These are phyloP conservation scores for Gadopsis marmoratus DNA, from an alignment of 2,797 vertebrate genomes.

Conservation along the genomic window DNA sequence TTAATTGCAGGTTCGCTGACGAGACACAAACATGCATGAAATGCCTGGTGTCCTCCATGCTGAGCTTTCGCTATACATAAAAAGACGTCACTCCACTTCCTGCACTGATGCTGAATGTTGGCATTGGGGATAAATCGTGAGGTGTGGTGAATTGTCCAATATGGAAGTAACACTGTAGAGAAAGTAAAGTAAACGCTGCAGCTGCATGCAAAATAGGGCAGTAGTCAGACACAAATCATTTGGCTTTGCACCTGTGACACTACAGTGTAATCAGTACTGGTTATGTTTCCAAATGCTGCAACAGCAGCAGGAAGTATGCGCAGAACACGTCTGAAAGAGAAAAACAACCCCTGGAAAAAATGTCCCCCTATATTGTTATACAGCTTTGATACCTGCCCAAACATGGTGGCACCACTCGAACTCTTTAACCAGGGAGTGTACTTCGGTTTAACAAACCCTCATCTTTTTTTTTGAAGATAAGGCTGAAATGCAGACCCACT, in stretches of 20 bases:
- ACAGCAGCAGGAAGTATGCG: too few relatives aligned
- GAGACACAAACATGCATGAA: too few relatives aligned
- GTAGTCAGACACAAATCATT: too few relatives aligned
- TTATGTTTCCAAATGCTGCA: neutral
- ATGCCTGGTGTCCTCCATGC: too few relatives aligned
- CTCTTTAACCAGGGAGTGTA: conserved; percentile 18
- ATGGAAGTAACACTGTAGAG: too few relatives aligned
- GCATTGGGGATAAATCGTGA: neutral
- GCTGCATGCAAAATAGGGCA: neutral
- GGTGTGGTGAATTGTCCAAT: too few relatives aligned
- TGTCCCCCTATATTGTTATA: neutral
- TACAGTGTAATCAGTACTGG: neutral
- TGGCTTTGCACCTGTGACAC: neutral
- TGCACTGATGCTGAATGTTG: neutral
- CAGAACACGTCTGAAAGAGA: neutral
- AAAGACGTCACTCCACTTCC: too few relatives aligned
- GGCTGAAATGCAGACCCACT: conserved; percentile 35
- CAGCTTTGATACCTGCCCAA: neutral
- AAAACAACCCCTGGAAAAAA: neutral
- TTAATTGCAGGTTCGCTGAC: too few relatives aligned
- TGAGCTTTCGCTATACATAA: too few relatives aligned
- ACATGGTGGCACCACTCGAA: neutral
- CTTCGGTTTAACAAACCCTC: conserved; percentile 3
- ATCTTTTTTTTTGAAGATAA: conserved; percentile 16
- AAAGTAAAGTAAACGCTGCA: neutral